Percentiles rank a stretch among this genome's conserved stretches.
Evolutionary conservation across 35 echinoderm and acorn worm species (phyloP).

Genomic region (Chiridota heheva): DNA sequence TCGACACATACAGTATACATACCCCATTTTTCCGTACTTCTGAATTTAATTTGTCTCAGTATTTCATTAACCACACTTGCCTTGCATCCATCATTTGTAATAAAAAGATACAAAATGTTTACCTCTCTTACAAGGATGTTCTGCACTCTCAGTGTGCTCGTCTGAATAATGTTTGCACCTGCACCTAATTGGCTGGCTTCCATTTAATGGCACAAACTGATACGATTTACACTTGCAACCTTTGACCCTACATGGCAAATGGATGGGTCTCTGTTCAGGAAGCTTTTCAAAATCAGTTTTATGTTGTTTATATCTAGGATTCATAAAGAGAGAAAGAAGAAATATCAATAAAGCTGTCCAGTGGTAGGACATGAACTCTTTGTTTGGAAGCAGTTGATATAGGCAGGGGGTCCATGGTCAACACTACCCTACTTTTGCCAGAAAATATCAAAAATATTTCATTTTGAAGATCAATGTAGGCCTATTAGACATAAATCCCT

Average conservation of each 20-base stretch:
- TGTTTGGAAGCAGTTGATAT: too few relatives aligned
- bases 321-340: neutral
- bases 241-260: slow-evolving; percentile 82
- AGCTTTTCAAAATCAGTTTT: slow-evolving; percentile 92
- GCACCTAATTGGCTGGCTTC: slow-evolving; percentile 87
- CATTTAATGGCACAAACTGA: slow-evolving; percentile 80
- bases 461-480: too few relatives aligned
- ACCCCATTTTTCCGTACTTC: too few relatives aligned
- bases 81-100: too few relatives aligned
- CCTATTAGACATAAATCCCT: too few relatives aligned
- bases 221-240: slow-evolving; percentile 71
- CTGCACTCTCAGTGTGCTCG: slow-evolving; percentile 68
- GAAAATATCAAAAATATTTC: too few relatives aligned
- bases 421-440: too few relatives aligned
- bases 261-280: slow-evolving; percentile 70
- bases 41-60: too few relatives aligned
- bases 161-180: slow-evolving; percentile 89
- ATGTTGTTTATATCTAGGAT: slow-evolving; percentile 91
- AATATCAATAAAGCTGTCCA: neutral
- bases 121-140: slow-evolving; percentile 79
- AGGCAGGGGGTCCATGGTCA: too few relatives aligned
- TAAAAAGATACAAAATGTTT: too few relatives aligned
- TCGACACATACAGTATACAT: too few relatives aligned
- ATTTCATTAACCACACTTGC: too few relatives aligned
- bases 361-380: neutral